phyloP scores from a whole-genome alignment of 2,888 invertebrate species.

The Seira musarum region DNA sequence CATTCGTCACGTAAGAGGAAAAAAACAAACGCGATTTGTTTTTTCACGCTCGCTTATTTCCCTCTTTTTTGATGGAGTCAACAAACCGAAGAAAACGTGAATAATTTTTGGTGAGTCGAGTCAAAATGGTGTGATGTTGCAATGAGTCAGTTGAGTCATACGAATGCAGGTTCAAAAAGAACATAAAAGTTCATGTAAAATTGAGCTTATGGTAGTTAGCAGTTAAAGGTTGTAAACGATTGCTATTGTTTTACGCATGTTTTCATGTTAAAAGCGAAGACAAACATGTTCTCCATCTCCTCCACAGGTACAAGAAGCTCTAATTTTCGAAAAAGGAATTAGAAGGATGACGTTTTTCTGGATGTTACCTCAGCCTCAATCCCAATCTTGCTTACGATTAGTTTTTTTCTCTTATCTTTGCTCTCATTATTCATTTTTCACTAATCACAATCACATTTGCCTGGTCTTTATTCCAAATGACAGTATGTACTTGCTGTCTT shows the following conservation, averaged over 20 bases:
- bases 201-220: too few relatives aligned
- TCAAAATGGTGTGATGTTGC: too few relatives aligned
- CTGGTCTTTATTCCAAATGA: background rate
- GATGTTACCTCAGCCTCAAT: background rate
- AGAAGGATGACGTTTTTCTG: background rate
- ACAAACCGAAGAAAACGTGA: constrained; percentile 7
- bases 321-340: background rate
- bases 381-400: background rate
- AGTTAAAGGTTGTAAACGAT: too few relatives aligned
- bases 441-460: background rate
- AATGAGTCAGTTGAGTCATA: too few relatives aligned
- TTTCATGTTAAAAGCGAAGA: background rate
- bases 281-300: background rate
- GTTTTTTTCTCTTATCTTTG: background rate
- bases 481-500: too few relatives aligned
- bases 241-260: background rate
- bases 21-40: constrained; percentile 12
- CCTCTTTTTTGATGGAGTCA: constrained; percentile 5
- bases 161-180: too few relatives aligned
- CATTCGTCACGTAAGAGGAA: constrained; percentile 11
- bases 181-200: too few relatives aligned
- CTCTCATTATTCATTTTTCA: background rate
- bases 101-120: too few relatives aligned
- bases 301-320: too few relatives aligned
- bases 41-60: constrained; percentile 6